These are phyloP conservation scores for Anthoscopus minutus DNA, from an alignment of 2,113 vertebrate genomes.

Conservation along the genomic window DNA sequence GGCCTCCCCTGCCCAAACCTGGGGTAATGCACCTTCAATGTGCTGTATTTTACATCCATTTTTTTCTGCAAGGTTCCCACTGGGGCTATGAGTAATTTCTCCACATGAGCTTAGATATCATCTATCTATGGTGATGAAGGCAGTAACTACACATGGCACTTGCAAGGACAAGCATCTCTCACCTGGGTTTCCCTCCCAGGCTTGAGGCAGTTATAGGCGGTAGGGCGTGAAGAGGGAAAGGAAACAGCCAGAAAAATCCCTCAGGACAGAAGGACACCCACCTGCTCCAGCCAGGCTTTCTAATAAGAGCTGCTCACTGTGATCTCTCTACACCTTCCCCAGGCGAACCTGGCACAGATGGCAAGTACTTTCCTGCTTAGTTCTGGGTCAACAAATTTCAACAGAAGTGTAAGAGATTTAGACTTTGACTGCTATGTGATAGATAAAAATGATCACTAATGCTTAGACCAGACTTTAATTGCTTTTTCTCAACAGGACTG, in stretches of 20 bases:
- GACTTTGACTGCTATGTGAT: neutral
- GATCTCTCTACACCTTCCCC: neutral
- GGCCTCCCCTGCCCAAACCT: neutral
- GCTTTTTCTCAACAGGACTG: fast-evolving
- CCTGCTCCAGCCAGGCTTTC: neutral
- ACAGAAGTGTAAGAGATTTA: neutral
- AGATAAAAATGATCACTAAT: neutral
- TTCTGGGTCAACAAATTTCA: neutral
- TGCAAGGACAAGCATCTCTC: neutral
- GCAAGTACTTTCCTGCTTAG: neutral
- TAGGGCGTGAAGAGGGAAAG: neutral
- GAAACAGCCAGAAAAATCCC: neutral
- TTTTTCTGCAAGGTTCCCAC: neutral
- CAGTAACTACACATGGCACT: neutral
- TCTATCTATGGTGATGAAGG: neutral
- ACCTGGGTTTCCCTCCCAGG: neutral
- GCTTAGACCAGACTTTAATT: neutral
- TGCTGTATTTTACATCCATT: neutral
- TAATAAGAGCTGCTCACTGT: neutral
- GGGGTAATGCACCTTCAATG: fast-evolving
- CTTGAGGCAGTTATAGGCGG: neutral
- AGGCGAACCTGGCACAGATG: fast-evolving
- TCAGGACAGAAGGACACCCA: neutral
- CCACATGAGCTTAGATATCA: neutral
- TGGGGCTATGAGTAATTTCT: neutral